Evolutionary conservation across 1,140 invertebrate species (phyloP).

Genomic region (Drosophila parvula): DNA sequence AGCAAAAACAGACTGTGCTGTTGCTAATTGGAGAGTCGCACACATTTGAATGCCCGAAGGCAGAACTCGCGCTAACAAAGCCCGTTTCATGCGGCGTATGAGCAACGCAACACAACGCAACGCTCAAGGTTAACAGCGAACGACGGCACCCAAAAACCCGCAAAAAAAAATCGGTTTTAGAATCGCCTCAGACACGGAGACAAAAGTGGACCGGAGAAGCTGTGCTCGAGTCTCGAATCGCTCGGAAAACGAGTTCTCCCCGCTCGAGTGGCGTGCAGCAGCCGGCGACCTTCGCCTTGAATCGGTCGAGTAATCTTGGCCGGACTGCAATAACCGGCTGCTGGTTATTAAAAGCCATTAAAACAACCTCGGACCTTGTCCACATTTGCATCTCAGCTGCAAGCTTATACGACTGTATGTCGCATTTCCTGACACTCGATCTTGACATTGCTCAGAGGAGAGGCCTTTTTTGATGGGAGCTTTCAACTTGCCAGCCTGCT

Average conservation of each 20-base stretch:
- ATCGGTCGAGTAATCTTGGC: conserved; percentile 36
- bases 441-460: conserved; percentile 25
- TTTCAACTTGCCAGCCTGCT: background rate
- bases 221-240: conserved; percentile 31
- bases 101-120: conserved; percentile 26
- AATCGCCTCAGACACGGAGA: conserved; percentile 31
- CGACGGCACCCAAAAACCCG: conserved; percentile 39
- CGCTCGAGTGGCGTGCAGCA: conserved; percentile 41
- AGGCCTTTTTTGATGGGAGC: background rate
- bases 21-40: conserved; percentile 59
- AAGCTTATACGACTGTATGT: too few species aligned
- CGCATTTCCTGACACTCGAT: conserved; percentile 28
- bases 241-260: conserved; percentile 43
- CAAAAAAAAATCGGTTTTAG: conserved; percentile 47
- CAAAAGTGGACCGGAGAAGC: conserved; percentile 49
- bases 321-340: conserved; percentile 44
- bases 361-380: conserved; percentile 34
- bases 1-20: conserved; percentile 30
- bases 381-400: conserved; percentile 20
- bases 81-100: conserved; percentile 54
- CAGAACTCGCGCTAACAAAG: conserved; percentile 47
- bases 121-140: conserved; percentile 54
- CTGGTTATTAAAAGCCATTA: conserved; percentile 16
- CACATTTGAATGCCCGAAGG: conserved; percentile 23
- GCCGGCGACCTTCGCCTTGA: conserved; percentile 55